Base-by-base conservation (phyloP, 2,888 invertebrate genomes). In the Incurvaria masculella region DNA sequence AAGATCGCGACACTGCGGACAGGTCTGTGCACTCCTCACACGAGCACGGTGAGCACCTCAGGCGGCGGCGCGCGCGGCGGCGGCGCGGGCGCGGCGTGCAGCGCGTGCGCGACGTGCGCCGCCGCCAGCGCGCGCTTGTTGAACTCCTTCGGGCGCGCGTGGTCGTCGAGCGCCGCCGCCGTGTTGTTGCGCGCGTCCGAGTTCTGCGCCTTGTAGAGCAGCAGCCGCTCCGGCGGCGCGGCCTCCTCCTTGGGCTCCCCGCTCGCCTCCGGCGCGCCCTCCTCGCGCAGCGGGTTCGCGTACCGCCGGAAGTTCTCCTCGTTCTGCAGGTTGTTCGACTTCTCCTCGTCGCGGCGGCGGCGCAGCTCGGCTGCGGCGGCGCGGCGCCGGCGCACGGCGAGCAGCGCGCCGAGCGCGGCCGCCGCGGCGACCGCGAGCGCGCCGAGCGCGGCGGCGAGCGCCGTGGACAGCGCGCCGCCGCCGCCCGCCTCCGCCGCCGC, bases 291-390 rank as follows among this genome's bases (percentile, higher is more conserved):
- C 4, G 91, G 89, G 71, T 91, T 91, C 42, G 88, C 86, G 69
- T 89, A 91, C 54, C 92, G 83, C 46, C 93, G 82, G 50, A 94
- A 78, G 65, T 93, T 94, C 69, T 94, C 94, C 64, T 93, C 92
- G 67, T 93, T 94, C 70, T 94, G 94, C 50, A 92, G 71, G 68
- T 94, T 94, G 68, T 94, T 94, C 2, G 93, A 90, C 66, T 93
- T 93, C 62, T 93, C 92, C 62, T 92, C 91, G 62, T 91, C 89
- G 61, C 88, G 85, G 60, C 84, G 82, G 38, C 76, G 72, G 17
- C 42, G 42, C 42, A 42, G 48, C 59, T 52, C 49, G 59, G 50
- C 42, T 27, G 20, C 2, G 43, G 41, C 19, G 42, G 42, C 14
- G 27, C 10, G 57, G 53, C 50, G 58, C 58, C 47, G 27, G 58